Base-by-base conservation (phyloP, 1,140 invertebrate species). In the Mycetomoellerius zeteki region DNA sequence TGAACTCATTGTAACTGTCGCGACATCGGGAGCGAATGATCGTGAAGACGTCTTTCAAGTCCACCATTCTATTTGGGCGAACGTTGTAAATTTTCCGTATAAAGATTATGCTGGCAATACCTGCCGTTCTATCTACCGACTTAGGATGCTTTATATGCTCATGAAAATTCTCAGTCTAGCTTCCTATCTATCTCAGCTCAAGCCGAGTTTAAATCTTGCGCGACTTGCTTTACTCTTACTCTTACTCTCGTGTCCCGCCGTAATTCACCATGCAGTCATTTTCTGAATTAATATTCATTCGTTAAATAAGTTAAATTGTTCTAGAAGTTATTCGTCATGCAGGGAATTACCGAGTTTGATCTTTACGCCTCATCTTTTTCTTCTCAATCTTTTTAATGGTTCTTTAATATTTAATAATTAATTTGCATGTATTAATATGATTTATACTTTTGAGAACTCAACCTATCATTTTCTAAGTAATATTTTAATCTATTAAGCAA, bases 41-140 rank as follows among this genome's bases (percentile, higher is more conserved):
- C 37, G 69, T 12, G 21, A 33, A 27, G 73, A 81, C 54, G 62
- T 7, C 14, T n/a, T 52, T 24, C 21, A 3, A 21, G 54, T 50
- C 3, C 10, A 43, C 54, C 47, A 14, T 37, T 62, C 71, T 60
- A 72, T 16, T 21, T n/a, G 52, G 10, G 6, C n/a, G 62, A 52
- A 24, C 65, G 58, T 60, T 85, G 54, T 71, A 86, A 65, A 76
- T 72, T 43, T 14, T 37, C n/a, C 71, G 52, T 77, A 58, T 77
- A 84, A 82, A 77, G 73, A 87, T 84, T 85, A 87, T 69, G 47
- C 60, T 27, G 58, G 3, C 19, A 14, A 33, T 60, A 84, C 67
- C 30, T 62, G 56, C n/a, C 58, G 43, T 33, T 54, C 47, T 67
- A 80, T 54, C 69, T 27, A 47, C 52, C 33, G 69, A 75, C 37